A percentile compares a stretch with the other conserved stretches of the same genome.
Conservation (phyloP, 2,888 invertebrate species). For the Artemia sinica region DNA sequence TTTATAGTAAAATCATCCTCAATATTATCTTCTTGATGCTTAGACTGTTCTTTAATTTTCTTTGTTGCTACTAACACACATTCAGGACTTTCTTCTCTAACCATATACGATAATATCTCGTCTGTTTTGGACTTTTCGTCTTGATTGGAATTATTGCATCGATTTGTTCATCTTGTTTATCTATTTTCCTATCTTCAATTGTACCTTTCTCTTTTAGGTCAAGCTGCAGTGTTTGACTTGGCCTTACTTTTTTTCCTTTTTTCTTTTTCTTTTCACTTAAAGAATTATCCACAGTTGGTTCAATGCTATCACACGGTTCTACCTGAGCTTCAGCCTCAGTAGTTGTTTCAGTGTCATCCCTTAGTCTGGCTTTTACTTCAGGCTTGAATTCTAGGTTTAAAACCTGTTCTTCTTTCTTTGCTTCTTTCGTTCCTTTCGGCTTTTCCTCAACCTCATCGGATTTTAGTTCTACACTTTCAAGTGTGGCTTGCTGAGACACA, state of each 20-base stretch:
- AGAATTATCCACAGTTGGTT: too few relatives aligned
- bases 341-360: constrained; percentile 25
- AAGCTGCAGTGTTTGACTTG: neutral
- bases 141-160: constrained; percentile 40
- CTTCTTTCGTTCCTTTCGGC: too few relatives aligned
- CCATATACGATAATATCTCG: constrained; percentile 25
- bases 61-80: constrained; percentile 30
- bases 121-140: constrained; percentile 36
- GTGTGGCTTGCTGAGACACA: constrained; percentile 8
- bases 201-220: too few relatives aligned
- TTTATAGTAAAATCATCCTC: constrained; percentile 27
- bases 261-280: constrained; percentile 27
- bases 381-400: neutral
- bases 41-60: constrained; percentile 27
- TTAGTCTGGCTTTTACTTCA: constrained; percentile 30
- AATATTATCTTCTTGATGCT: constrained; percentile 29
- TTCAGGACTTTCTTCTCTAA: constrained; percentile 32
- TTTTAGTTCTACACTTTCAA: constrained; percentile 10
- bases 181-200: too few relatives aligned
- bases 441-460: constrained; percentile 20
- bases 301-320: too few relatives aligned
- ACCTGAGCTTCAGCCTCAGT: too few relatives aligned
- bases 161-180: neutral
- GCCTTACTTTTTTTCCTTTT: constrained; percentile 33
- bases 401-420: too few relatives aligned